Evolutionary conservation across 2,113 vertebrate genomes (phyloP), one percentile per base, ranked within the genome.

Genomic region (Hystrix brachyura): DNA sequence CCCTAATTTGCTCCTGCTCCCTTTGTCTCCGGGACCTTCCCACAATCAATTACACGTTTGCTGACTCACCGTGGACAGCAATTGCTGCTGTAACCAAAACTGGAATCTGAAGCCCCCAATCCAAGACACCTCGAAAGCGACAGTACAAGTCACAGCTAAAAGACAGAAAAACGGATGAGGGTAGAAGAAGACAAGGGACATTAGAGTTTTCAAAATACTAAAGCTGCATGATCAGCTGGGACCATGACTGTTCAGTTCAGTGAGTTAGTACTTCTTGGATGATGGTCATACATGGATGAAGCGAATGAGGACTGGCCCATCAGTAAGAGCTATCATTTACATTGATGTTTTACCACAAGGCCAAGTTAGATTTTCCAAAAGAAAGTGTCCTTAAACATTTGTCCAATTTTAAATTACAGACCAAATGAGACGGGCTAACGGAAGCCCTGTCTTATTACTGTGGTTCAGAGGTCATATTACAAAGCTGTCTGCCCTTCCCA

Each of bases 391-490:
- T 59, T 64, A 90, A 90, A 94, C 97, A 43, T 94, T 96, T 97
- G 83, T 91, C 87, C 91, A 97, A 62, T 71, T 95, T 98, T 97
- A 94, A 90, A 94, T 97, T 98, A 97, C 72, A 94, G 53, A 78
- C 79, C 95, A 95, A 98, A 98, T 96, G 97, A 96, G 90, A 96
- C 72, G 93, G 79, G 89, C 97, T 96, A 97, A 98, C 98, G 97
- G 93, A 95, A 98, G 62, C 85, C 29, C 51, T 97, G 91, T 90
- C 86, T 98, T 97, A 98, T 97, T 98, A 95, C 98, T 97, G 97
- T 94, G 96, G 94, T 98, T 98, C 97, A 90, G 93, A 98, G 96
- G 69, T 95, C 95, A 83, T 81, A 96, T 98, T 97, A 95, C 79
- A 79, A 97, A 92, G 43, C 80, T 23, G 51, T 25, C 51, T 97